Base-by-base conservation (phyloP, 2,888 invertebrate species). In the Beris chalybata region DNA sequence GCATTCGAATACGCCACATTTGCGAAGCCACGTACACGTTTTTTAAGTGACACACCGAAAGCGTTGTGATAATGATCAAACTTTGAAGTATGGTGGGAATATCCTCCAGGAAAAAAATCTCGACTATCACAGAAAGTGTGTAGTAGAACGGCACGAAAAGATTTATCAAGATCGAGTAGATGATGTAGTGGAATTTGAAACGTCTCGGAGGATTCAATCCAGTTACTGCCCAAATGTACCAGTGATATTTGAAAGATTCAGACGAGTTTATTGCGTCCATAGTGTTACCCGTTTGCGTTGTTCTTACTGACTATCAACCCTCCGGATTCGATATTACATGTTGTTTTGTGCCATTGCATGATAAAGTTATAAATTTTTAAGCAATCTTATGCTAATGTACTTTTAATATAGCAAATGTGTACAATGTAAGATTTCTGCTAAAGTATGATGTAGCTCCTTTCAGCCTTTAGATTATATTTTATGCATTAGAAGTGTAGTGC, bases 31-130 rank as follows among this genome's bases (percentile, higher is more conserved):
- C 75, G 65, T 78, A 79, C 1, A 74, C 11, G 32, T 76, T 76
- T 71, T 78, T 78, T 4, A 79, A 69, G 64, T 75, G 77, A 4
- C 77, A 74, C 56, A 73, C 73, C 0, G 74, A 69, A 55, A 77
- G 77, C 9, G 79, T 78, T 44, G 77, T 73, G 31, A 77, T 75
- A 0, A 79, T 76, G 50, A 74, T 76, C 4, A 79, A 71, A 67
- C 75, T 78, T 69, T 77, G 77, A 70, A 76, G 77, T 30, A 78
- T 56, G 57, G 74, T 73, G 50, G 71, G 73, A 55, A 77, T 29
- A 29, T 70, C 75, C 45, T 63, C 66, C 4, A 74, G 72, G 15
- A 69, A 71, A 43, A 76, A 72, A 3, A 79, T 74, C 52, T 75
- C 73, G 4, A 74, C 70, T 2, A 76, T 55, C 2, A 78, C 72